phyloP scores from a whole-genome alignment of 92 coral and sea anemone genomes.

The Anthopleura xanthogrammica region DNA sequence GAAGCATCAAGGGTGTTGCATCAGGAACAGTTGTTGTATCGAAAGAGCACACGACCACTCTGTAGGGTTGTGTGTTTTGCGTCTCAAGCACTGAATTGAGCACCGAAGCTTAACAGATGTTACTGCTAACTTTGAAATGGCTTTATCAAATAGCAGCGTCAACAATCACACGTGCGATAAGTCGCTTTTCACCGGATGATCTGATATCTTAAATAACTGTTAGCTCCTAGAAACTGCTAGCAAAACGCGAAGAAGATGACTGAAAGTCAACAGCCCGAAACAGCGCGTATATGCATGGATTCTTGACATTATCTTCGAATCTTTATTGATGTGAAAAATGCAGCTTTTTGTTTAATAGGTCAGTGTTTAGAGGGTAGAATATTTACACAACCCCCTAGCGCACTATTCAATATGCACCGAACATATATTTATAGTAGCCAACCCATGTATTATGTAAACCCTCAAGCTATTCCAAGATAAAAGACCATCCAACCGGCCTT shows the following conservation, averaged over 20 bases:
- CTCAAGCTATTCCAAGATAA: conserved; percentile 51
- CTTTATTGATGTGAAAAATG: conserved; percentile 16
- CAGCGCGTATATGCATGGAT: neutral
- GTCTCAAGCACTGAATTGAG: conserved; percentile 9
- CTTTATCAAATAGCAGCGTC: conserved; percentile 15
- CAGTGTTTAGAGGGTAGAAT: conserved; percentile 8
- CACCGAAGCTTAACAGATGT: conserved; percentile 15
- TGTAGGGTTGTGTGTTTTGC: conserved; percentile 20
- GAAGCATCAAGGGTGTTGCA: neutral
- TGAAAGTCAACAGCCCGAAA: neutral
- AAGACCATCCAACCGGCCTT: conserved; percentile 28
- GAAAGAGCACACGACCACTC: conserved; percentile 8
- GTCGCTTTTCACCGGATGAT: neutral
- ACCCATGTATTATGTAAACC: conserved; percentile 62
- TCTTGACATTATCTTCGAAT: neutral
- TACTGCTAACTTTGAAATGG: neutral
- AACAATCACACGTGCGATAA: conserved; percentile 19
- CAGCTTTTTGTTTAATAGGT: conserved; percentile 12
- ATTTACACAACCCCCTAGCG: conserved; percentile 29
- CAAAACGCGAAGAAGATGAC: neutral
- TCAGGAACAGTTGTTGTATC: neutral
- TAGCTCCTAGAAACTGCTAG: neutral
- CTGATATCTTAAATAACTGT: neutral
- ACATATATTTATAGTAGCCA: conserved; percentile 32
- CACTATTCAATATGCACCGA: conserved; percentile 28